Conservation (phyloP, 2,888 invertebrate genomes). For the Amphipoea lucens region DNA sequence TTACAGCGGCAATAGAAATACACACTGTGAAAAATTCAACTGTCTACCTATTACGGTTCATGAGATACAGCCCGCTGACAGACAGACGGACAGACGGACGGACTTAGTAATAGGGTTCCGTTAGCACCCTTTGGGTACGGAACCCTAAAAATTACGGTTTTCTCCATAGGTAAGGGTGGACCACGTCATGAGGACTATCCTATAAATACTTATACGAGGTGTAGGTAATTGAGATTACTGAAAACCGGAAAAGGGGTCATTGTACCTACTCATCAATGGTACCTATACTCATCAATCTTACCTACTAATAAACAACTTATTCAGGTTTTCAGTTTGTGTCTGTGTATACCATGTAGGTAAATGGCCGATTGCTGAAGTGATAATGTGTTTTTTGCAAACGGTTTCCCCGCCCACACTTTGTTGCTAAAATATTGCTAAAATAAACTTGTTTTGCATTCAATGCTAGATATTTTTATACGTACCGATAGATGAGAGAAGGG, state of each 20-base stretch:
- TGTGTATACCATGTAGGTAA: slow-evolving; percentile 2
- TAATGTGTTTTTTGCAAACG: slow-evolving; percentile 1
- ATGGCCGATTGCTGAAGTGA: background rate
- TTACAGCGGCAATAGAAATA: no score
- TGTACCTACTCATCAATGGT: background rate
- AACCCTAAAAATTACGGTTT: background rate
- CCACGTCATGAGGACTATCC: background rate
- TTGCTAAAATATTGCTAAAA: background rate
- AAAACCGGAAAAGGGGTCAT: background rate
- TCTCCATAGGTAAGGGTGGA: no score
- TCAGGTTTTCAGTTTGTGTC: background rate
- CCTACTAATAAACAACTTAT: background rate
- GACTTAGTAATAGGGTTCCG: no score
- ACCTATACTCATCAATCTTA: no score
- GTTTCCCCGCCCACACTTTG: background rate
- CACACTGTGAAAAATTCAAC: no score
- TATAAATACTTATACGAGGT: background rate
- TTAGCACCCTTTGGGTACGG: no score
- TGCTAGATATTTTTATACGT: background rate
- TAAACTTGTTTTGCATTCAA: slow-evolving; percentile 17
- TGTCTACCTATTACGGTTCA: no score
- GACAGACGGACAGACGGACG: no score
- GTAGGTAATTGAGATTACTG: background rate
- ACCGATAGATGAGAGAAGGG: slow-evolving; percentile 6
- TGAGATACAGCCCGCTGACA: no score